These are phyloP conservation scores for Drosophila prosaltans DNA, from an alignment of 1,140 invertebrate genomes.

Conservation along the genomic window DNA sequence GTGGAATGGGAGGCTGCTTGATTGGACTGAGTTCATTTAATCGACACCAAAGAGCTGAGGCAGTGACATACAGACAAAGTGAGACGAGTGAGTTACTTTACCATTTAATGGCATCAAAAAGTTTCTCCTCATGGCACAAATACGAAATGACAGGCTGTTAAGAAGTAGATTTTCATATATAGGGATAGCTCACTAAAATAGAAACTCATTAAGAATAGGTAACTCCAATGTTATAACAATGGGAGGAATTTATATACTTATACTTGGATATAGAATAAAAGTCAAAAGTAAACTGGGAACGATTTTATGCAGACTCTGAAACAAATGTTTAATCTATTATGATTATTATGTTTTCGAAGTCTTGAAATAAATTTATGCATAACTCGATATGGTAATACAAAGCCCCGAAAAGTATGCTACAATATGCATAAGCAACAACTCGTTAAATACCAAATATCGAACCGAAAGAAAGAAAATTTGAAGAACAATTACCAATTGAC, in stretches of 20 bases:
- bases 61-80: constrained; percentile 14
- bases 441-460: too few relatives aligned
- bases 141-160: constrained; percentile 61
- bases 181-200: constrained; percentile 20
- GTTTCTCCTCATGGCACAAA: constrained; percentile 49
- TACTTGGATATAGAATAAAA: too few relatives aligned
- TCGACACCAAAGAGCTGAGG: constrained; percentile 59
- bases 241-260: not conserved
- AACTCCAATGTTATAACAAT: not conserved
- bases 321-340: too few relatives aligned
- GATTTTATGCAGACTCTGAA: too few relatives aligned
- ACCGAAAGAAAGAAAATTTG: too few relatives aligned
- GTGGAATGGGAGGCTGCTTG: constrained; percentile 53
- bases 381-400: too few relatives aligned
- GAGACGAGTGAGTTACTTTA: constrained; percentile 58
- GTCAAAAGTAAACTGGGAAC: too few relatives aligned
- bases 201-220: constrained; percentile 2
- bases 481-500: too few relatives aligned
- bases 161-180: constrained; percentile 1
- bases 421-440: too few relatives aligned
- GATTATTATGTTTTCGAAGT: too few relatives aligned
- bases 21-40: constrained; percentile 75
- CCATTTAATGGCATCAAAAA: constrained; percentile 66
- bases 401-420: too few relatives aligned
- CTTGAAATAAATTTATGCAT: too few relatives aligned